Evolutionary conservation across 2,797 vertebrate species (phyloP), one percentile per base, ranked within the genome.

Genomic region (Emys orbicularis): DNA sequence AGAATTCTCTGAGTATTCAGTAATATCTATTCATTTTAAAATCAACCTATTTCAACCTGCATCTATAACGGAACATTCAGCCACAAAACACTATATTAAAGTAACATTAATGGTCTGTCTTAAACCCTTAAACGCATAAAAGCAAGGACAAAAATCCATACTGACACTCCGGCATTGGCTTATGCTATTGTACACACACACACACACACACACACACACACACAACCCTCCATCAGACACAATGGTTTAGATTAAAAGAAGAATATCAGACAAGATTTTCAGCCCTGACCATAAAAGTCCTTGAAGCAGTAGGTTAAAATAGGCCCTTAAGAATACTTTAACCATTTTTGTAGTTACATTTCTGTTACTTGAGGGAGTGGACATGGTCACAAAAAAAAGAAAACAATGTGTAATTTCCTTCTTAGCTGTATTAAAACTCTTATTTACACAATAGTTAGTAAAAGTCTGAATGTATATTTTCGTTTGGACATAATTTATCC

Each of bases 1-100:
- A 89, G 83, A 91, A 97, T 96, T 96, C 81, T 95, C 88, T 41
- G 47, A 93, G 88, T 34, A 44, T 44, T 88, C 88, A 95, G 59
- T 87, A 93, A 94, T 92, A 91, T 88, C 90, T 95, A 97, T 93
- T 83, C 85, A 95, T 94, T 98, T 95, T 84, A 94, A 95, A 95
- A 94, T 94, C 88, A 94, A 90, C 59, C 54, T 68, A 95, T 88
- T 95, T 84, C 34, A 96, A 84, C 83, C 88, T 76, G 86, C 79
- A 96, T 97, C 94, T 89, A 88, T 83, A 96, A 93, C 65, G 93
- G 81, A 90, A 89, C 76, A 81, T 89, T 96, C 90, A 96, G 87
- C 85, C 83, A 93, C 49, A 37, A 65, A 96, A 92, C 53, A 29
- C 44, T 77, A 54, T 34, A 96, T 79, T 91, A 95, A 95, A 95